Base-by-base conservation (phyloP, 2,797 vertebrate genomes). In the Cossypha dichroa region DNA sequence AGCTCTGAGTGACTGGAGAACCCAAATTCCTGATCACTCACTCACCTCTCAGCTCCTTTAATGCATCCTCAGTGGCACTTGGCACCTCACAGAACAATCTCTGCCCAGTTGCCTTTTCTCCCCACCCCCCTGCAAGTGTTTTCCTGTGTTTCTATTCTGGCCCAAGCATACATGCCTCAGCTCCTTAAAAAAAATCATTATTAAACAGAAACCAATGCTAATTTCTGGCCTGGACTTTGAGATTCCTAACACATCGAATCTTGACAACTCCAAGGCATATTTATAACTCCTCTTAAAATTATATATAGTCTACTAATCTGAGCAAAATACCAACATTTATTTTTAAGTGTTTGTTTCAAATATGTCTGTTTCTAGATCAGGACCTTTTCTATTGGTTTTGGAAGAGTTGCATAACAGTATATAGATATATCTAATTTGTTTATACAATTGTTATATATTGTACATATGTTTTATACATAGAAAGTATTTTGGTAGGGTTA, bases 61-160 rank as follows among this genome's bases (percentile, higher is more conserved):
- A 20, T 11, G 20, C 26, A 43, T 25, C 78, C 55, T 58, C 5
- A 64, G 38, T 48, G 38, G 58, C 59, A 55, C 52, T 28, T 25
- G 36, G 49, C 88, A 36, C 43, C 21, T 23, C 17, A 26, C 20
- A 86, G 68, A 90, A 54, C 1, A 59, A 3, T 11, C 16, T 40
- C 48, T 78, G 38, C 45, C 26, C 51, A 18, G 43, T 10, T 49
- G 28, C 31, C n/a, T 31, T 56, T 25, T 29, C 12, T 31, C 13
- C 15, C 23, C 22, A 5, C 5, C 18, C 0, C 2, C 3, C 28
- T 62, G 67, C 86, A 91, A 59, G 41, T 60, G 33, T 58, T 89
- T 55, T 62, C 54, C 54, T 55, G 38, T 31, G 81, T 60, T 94
- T 73, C 91, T 91, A 63, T 92, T 94, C 78, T 73, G 74, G 89